phyloP scores from a whole-genome alignment of 1,140 invertebrate species.

The Elymnias hypermnestra region DNA sequence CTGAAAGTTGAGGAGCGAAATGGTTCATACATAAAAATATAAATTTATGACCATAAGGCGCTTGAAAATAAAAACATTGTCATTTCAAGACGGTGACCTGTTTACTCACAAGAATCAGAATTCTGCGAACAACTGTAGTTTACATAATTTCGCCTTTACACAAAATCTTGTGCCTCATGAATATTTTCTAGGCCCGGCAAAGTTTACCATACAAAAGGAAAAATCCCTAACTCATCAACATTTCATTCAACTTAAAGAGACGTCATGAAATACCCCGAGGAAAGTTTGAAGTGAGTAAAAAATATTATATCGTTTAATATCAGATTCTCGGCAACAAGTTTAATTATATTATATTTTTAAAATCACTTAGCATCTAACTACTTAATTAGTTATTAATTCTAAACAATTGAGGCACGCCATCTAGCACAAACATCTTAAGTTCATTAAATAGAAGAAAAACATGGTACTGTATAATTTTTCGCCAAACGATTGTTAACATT shows the following conservation, averaged over 20 bases:
- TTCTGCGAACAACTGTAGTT: conserved; percentile 11
- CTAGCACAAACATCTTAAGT: too few species aligned
- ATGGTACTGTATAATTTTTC: too few species aligned
- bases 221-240: conserved; percentile 6
- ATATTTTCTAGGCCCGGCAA: conserved; percentile 9
- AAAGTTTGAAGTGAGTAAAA: background rate
- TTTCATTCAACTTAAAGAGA: background rate
- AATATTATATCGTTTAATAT: too few species aligned
- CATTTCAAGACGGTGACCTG: too few species aligned
- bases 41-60: background rate
- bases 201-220: conserved; percentile 2
- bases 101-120: conserved; percentile 11
- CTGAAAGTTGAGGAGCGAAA: too few species aligned
- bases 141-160: conserved; percentile 8
- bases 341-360: too few species aligned
- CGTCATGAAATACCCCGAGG: background rate
- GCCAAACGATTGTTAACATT: too few species aligned
- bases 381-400: too few species aligned
- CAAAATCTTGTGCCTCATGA: conserved; percentile 5
- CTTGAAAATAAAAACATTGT: background rate
- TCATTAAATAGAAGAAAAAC: too few species aligned
- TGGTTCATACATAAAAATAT: conserved; percentile 6
- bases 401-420: too few species aligned
- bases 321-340: too few species aligned
- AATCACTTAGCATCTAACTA: too few species aligned